phyloP scores from a whole-genome alignment of 30 jellyfish, hydroid and myxozoan genomes.

The Catostylus mosaicus region DNA sequence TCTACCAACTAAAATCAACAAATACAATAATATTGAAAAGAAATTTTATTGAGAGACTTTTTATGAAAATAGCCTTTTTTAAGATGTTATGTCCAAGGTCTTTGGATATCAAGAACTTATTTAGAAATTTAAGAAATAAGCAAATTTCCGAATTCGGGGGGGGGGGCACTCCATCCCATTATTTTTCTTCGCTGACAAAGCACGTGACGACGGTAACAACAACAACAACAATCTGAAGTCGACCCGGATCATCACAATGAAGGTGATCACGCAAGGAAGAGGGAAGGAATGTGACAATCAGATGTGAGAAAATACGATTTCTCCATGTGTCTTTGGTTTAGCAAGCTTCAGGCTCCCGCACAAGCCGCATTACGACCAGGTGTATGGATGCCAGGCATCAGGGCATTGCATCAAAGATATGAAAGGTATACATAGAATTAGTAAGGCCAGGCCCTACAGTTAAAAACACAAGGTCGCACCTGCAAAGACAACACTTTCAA shows the following conservation, averaged over 20 bases:
- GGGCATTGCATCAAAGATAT: conserved; percentile 69
- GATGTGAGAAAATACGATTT: background rate
- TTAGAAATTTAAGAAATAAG: no score
- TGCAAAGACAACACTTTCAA: no score
- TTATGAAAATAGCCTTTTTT: no score
- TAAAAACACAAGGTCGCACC: no score
- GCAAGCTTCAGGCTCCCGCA: conserved; percentile 76
- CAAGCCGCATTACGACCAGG: conserved; percentile 88
- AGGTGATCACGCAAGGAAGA: background rate
- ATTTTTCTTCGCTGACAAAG: no score
- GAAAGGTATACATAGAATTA: conserved; percentile 43
- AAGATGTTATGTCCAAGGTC: no score
- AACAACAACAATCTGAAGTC: background rate
- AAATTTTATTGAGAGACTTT: no score
- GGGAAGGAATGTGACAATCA: background rate
- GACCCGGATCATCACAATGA: background rate
- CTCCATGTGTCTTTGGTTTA: conserved; percentile 42
- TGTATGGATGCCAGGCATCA: conserved; percentile 81
- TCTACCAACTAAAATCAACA: no score
- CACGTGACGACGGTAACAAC: background rate
- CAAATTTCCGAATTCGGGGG: no score
- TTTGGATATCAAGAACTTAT: no score
- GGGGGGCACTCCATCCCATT: no score
- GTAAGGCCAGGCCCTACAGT: background rate
- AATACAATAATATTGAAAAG: no score